Base-by-base conservation (phyloP, 2,113 vertebrate species). In the Caranx melampygus region DNA sequence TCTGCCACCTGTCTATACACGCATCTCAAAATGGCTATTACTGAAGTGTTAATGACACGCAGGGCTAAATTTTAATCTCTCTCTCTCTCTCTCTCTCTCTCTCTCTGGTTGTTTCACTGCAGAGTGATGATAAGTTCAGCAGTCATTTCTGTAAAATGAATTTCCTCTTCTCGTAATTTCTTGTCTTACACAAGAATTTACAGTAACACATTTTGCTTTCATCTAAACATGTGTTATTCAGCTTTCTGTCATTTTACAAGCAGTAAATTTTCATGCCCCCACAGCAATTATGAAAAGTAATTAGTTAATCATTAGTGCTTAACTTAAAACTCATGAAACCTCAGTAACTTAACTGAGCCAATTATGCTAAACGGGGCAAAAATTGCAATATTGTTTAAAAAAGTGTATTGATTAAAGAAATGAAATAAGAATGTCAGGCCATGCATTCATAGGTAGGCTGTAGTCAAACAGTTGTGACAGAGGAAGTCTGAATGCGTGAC, bases 11-110 rank as follows among this genome's bases (percentile, higher is more conserved):
- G 49, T 83, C 67, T 75, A 26, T 71, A 18, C 63, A 35, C 3
- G 15, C 58, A 45, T 73, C 60, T 72, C 45, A 66, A 72, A 72
- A 35, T 40, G 31, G 31, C 40, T 55, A 69, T 76, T 71, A 58
- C 40, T 79, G 37, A 88, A 59, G 68, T 82, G 20, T 62, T 84
- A 68, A 72, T 83, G 44, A 63, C 42, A 61, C 70, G 34, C 73
- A 12, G 15, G 45, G 0, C 34, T 3, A 47, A 13, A 31, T 16
- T 73, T 21, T 68, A 8, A 49, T 64, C 67, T 73, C 13, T 61
- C 35, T 78, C 54, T 34, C 37, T 13, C 51, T 49, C 35, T 26
- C 11, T 66, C 59, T n/a, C 16, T 52, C 49, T 57, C 20, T n/a
- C n/a, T 52, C 15, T 9, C 16, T 51, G 33, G 13, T 67, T 79